A percentile compares a stretch with the other conserved stretches of the same genome.
These are phyloP conservation scores for Triplophysa tibetana DNA, from an alignment of 2,113 vertebrate genomes.

Conservation along the genomic window DNA sequence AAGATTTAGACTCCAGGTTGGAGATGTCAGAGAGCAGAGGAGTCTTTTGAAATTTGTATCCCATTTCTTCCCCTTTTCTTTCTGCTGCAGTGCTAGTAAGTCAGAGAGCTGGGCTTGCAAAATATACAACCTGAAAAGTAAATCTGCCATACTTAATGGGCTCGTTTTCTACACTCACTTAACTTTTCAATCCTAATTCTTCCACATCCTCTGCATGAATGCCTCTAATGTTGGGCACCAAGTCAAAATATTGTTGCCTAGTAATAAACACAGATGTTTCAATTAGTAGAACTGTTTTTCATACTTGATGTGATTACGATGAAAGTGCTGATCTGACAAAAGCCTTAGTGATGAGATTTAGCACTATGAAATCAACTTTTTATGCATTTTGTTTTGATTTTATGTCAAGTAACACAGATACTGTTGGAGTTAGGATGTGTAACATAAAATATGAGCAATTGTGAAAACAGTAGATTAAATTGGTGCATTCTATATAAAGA, in stretches of 20 bases:
- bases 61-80: constrained; percentile 31
- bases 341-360: constrained; percentile 1
- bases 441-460: too few species aligned
- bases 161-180: constrained; percentile 16
- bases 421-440: too few species aligned
- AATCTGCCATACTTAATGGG: constrained; percentile 24
- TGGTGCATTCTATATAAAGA: too few species aligned
- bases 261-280: constrained; percentile 19
- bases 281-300: not conserved
- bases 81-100: not conserved
- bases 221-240: constrained; percentile 19
- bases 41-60: constrained; percentile 51
- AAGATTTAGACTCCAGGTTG: constrained; percentile 62
- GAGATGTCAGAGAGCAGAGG: constrained; percentile 52
- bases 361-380: not conserved
- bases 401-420: too few species aligned
- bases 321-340: not conserved
- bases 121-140: constrained; percentile 21
- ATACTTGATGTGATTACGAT: not conserved
- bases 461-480: too few species aligned
- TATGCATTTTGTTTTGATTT: not conserved
- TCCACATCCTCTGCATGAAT: constrained; percentile 2
- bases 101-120: constrained; percentile 20
- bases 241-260: constrained; percentile 20
- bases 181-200: not conserved